These are phyloP conservation scores for Chrysomela aeneicollis DNA, from an alignment of 2,888 invertebrate species.

Conservation along the genomic window DNA sequence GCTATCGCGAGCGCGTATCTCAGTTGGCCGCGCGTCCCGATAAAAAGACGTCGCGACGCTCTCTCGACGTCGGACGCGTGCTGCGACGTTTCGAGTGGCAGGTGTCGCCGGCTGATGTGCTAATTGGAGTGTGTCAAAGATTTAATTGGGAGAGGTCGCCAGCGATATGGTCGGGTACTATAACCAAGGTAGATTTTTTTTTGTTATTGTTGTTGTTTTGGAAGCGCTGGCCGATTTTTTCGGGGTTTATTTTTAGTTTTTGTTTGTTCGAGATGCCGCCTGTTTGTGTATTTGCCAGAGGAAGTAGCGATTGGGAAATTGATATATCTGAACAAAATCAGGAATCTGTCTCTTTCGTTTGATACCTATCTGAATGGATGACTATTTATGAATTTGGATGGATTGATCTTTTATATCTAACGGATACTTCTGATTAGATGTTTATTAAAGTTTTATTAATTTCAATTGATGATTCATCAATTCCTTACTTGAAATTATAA, in stretches of 20 bases:
- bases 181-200: constrained; percentile 41
- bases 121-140: constrained; percentile 47
- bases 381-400: too few species aligned
- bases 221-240: too few species aligned
- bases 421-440: too few species aligned
- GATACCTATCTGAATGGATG: too few species aligned
- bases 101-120: constrained; percentile 43
- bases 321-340: too few species aligned
- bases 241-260: constrained; percentile 22
- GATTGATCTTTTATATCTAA: too few species aligned
- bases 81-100: constrained; percentile 34
- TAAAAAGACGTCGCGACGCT: constrained; percentile 29
- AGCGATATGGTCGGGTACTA: constrained; percentile 40
- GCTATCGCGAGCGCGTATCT: neutral
- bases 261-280: neutral
- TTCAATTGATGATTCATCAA: too few species aligned
- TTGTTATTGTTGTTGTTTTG: too few species aligned
- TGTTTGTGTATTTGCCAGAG: neutral
- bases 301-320: too few species aligned
- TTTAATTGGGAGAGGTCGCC: neutral
- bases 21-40: constrained; percentile 32
- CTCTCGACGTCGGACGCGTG: constrained; percentile 26
- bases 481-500: too few species aligned
- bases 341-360: too few species aligned
- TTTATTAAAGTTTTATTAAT: too few species aligned